phyloP scores from a whole-genome alignment of 1,140 invertebrate genomes.

The Heliconius hermathena region DNA sequence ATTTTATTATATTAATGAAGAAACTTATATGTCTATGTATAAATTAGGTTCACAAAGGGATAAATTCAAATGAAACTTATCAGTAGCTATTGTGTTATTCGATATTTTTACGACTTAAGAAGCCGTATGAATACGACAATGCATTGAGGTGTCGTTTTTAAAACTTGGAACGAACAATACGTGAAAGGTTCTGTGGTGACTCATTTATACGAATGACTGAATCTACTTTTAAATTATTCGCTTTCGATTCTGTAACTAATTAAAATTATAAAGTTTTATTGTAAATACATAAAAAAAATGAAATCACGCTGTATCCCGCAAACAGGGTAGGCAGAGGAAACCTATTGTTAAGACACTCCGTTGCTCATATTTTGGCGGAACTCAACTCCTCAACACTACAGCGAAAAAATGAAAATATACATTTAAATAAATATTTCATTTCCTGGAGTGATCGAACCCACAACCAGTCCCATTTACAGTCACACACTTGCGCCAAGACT shows the following conservation, averaged over 20 bases:
- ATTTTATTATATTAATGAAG: neutral
- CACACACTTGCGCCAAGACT: too few species aligned
- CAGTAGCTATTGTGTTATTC: conserved; percentile 74
- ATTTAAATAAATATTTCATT: too few species aligned
- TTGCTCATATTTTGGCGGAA: too few species aligned
- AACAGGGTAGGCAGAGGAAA: too few species aligned
- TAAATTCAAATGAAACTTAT: conserved; percentile 65
- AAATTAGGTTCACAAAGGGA: conserved; percentile 50
- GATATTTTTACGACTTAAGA: conserved; percentile 80
- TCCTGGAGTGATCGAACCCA: too few species aligned
- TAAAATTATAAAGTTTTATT: neutral
- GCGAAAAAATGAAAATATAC: too few species aligned
- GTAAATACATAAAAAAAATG: too few species aligned
- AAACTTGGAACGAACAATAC: conserved; percentile 57
- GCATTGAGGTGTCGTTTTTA: conserved; percentile 70
- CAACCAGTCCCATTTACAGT: too few species aligned
- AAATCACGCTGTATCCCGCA: too few species aligned
- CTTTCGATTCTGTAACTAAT: neutral
- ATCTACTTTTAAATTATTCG: conserved; percentile 14
- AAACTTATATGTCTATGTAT: conserved; percentile 4
- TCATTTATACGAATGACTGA: conserved; percentile 47
- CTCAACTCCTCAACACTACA: too few species aligned
- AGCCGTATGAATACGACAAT: conserved; percentile 69
- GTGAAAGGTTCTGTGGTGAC: conserved; percentile 59
- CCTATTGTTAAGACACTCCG: too few species aligned